Base-by-base conservation (phyloP, 2,113 vertebrate species). In the Enhydra lutris region DNA sequence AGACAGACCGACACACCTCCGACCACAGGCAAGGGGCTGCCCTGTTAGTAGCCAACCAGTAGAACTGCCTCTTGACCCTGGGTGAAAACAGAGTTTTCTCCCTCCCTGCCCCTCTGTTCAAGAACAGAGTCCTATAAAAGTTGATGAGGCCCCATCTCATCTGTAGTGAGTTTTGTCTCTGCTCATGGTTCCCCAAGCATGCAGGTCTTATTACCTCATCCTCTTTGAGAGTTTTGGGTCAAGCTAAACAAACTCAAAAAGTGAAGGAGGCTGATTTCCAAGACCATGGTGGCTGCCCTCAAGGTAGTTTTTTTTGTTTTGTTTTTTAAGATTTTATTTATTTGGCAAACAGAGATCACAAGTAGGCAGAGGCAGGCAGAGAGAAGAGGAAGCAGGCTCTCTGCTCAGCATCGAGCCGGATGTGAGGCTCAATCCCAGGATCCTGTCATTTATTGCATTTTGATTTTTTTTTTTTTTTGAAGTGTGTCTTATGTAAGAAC, bases 1-100 rank as follows among this genome's bases (percentile, higher is more conserved):
- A 98, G 96, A 84, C 83, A 69, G 73, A 98, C 97, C 97, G 97
- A 96, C 36, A 94, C 95, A 96, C 97, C 97, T 99, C 98, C 97
- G 69, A 96, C 96, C 90, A 47, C 73, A 98, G 98, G 95, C 95
- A 95, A 52, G 45, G 74, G 26, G n/a, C 59, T 81, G 13, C 79
- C n/a, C 83, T 94, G 1, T 91, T 89, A 50, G 57, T 81, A 95
- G 61, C 82, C 67, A 52, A 21, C 21, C 3, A 94, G 45, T 26
- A 52, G 18, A 61, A 84, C 36, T 57, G 71, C 12, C 9, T 80
- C 29, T 24, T 34, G 14, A 76, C 31, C 31, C 50, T 14, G 12
- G 73, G 65, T 50, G 23, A 63, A 93, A 89, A 63, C 42, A 29
- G 39, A 21, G 39, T 61, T 91, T 81, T 69, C 45, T 94, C 23